Evolutionary conservation across 2,888 invertebrate genomes (phyloP).

Genomic region (Hybos culiciformis): DNA sequence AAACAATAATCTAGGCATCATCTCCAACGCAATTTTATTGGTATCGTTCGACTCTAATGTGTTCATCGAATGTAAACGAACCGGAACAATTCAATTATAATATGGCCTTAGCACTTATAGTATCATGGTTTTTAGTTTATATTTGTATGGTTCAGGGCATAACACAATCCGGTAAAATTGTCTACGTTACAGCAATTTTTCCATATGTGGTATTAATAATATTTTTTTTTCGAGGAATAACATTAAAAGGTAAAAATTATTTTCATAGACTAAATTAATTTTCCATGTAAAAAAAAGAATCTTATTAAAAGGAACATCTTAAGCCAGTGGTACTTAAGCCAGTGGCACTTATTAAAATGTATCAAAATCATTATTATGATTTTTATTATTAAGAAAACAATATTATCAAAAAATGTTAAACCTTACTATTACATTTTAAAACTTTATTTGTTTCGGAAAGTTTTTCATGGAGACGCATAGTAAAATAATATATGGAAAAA

Average conservation of each 20-base stretch:
- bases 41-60: conserved; percentile 84
- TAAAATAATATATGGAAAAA: too few species aligned
- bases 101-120: conserved; percentile 70
- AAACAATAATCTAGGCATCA: conserved; percentile 42
- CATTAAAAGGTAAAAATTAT: conserved; percentile 57
- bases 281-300: conserved; percentile 9
- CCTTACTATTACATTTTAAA: too few species aligned
- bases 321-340: conserved; percentile 4
- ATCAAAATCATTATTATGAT: too few species aligned
- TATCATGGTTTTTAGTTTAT: conserved; percentile 90
- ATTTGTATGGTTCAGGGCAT: conserved; percentile 97
- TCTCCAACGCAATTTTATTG: conserved; percentile 91
- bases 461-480: background rate
- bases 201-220: conserved; percentile 91
- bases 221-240: conserved; percentile 90
- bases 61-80: conserved; percentile 75
- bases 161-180: conserved; percentile 91
- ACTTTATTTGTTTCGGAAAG: conserved; percentile 9
- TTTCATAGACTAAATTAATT: conserved; percentile 11
- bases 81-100: conserved; percentile 84
- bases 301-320: conserved; percentile 14
- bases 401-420: too few species aligned
- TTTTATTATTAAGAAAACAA: too few species aligned
- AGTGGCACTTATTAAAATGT: too few species aligned
- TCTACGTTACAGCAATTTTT: conserved; percentile 92